Percentiles rank a stretch among this genome's conserved stretches.
Evolutionary conservation across 2,113 vertebrate genomes (phyloP).

Genomic region (Psettodes erumei): DNA sequence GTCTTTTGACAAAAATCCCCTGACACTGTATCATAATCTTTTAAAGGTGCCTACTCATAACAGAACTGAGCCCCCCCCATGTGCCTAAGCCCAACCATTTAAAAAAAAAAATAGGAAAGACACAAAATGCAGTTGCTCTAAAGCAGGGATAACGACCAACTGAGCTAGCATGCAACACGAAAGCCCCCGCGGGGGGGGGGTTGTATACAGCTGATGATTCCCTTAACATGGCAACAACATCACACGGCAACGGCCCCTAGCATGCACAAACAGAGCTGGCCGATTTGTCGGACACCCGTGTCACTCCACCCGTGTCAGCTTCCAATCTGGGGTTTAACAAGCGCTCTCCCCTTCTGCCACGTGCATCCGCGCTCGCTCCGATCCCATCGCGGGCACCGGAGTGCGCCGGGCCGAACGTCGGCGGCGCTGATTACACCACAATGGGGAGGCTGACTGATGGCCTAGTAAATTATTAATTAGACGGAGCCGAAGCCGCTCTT

Average conservation of each 20-base stretch:
- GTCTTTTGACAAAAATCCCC: constrained; percentile 60
- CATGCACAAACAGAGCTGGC: constrained; percentile 17
- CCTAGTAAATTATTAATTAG: constrained; percentile 88
- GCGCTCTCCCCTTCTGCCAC: constrained; percentile 13
- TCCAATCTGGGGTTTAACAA: constrained; percentile 40
- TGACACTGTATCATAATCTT: constrained; percentile 64
- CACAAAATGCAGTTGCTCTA: constrained; percentile 14
- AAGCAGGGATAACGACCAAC: not conserved
- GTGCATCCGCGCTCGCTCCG: constrained; percentile 42
- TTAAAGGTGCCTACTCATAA: constrained; percentile 62
- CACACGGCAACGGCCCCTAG: not conserved
- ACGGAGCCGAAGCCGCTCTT: constrained; percentile 80
- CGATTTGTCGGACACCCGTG: constrained; percentile 51
- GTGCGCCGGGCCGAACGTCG: constrained; percentile 40
- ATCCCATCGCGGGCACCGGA: constrained; percentile 56
- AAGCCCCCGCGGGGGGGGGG: not conserved
- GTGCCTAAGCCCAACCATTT: constrained; percentile 15
- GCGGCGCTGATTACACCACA: constrained; percentile 74
- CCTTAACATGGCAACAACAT: constrained; percentile 17
- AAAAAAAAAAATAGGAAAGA: constrained; percentile 7
- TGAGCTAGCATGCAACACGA: constrained; percentile 4
- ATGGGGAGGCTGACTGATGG: constrained; percentile 80
- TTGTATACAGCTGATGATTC: constrained; percentile 42
- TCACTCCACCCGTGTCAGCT: constrained; percentile 31
- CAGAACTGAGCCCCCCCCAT: constrained; percentile 42